phyloP scores from a whole-genome alignment of 2,797 vertebrate genomes.

The Microtus obscurus region DNA sequence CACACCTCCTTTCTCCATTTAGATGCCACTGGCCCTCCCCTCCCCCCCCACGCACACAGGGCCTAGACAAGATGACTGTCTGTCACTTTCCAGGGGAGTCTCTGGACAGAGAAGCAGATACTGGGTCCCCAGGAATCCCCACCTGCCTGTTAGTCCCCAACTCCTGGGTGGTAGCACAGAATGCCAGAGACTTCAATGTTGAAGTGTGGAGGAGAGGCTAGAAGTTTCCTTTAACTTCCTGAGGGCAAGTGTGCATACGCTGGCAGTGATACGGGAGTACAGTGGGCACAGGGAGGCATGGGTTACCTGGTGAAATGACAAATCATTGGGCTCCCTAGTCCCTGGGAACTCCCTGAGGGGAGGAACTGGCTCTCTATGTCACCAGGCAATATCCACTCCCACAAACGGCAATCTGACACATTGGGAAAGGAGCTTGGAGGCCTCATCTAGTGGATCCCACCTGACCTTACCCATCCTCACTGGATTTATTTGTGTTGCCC shows the following conservation, averaged over 20 bases:
- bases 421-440: background rate
- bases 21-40: background rate
- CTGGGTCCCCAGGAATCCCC: background rate
- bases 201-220: background rate
- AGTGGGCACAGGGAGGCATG: background rate
- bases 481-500: background rate
- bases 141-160: background rate
- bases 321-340: background rate
- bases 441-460: conserved; percentile 5
- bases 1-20: background rate
- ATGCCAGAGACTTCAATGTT: background rate
- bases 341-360: conserved; percentile 61
- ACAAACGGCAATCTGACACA: conserved; percentile 66
- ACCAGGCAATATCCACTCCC: conserved; percentile 21
- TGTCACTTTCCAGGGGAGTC: background rate
- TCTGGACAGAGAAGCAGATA: conserved; percentile 42
- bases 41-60: background rate
- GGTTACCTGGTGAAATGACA: background rate
- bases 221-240: background rate
- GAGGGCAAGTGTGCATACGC: background rate
- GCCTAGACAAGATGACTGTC: conserved; percentile 47
- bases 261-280: background rate
- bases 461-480: background rate
- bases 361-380: background rate
- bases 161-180: background rate